Conservation (phyloP, 2,888 invertebrate genomes). For the Polydrusus cervinus region DNA sequence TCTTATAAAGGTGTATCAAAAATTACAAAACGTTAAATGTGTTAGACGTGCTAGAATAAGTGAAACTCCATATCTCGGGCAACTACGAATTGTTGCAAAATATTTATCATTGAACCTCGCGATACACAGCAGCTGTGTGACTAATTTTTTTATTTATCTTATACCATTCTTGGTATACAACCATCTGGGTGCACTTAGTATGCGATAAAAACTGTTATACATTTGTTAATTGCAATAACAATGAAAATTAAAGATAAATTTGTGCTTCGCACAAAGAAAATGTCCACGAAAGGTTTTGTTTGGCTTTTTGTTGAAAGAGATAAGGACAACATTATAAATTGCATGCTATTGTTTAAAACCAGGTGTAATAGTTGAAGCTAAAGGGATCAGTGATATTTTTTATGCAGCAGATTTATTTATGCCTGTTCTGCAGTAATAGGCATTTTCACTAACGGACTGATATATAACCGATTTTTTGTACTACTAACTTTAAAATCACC, state of each 20-base stretch:
- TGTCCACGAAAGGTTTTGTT: constrained; percentile 1
- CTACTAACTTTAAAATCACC: too few species aligned
- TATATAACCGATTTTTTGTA: too few species aligned
- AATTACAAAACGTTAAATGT: constrained; percentile 24
- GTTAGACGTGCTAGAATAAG: constrained; percentile 36
- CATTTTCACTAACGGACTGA: too few species aligned
- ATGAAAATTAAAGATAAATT: constrained; percentile 24
- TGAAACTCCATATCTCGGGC: constrained; percentile 33
- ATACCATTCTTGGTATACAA: constrained; percentile 33
- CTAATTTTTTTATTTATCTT: constrained; percentile 38
- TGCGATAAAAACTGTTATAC: constrained; percentile 42
- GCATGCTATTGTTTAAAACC: constrained; percentile 14
- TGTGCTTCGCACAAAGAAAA: constrained; percentile 23
- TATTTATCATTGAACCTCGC: constrained; percentile 21
- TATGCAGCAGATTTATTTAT: too few species aligned
- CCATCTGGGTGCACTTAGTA: constrained; percentile 35
- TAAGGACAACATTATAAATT: background rate
- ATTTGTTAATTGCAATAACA: constrained; percentile 18
- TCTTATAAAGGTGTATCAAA: background rate
- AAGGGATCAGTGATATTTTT: background rate
- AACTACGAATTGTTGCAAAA: constrained; percentile 36
- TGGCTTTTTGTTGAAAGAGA: background rate
- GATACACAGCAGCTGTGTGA: constrained; percentile 33
- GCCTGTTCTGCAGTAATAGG: too few species aligned
- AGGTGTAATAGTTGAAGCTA: constrained; percentile 5